These are phyloP conservation scores for Spondyliosoma cantharus DNA, from an alignment of 2,797 vertebrate species.

Conservation along the genomic window DNA sequence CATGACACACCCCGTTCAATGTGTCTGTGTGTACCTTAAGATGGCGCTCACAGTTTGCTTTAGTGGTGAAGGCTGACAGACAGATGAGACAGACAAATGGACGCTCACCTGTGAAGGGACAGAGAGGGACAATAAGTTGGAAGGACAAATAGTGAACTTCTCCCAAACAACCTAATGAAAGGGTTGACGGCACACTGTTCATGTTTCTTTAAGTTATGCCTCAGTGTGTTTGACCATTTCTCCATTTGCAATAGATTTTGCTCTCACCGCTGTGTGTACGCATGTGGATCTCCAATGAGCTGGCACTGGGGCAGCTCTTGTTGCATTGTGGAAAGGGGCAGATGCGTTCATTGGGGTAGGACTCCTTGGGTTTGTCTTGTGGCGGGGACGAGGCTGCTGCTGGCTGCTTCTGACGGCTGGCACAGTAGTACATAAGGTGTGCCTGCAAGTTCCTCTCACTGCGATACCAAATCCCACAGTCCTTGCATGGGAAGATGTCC, in stretches of 20 bases:
- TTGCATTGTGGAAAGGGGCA: slow-evolving; percentile 97
- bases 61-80: slow-evolving; percentile 97
- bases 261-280: slow-evolving; percentile 94
- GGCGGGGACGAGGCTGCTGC: slow-evolving; percentile 83
- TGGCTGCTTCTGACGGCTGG: slow-evolving; percentile 92
- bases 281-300: slow-evolving; percentile 99
- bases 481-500: slow-evolving; percentile 97
- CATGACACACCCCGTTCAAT: slow-evolving; percentile 93
- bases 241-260: background rate
- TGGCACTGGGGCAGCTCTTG: slow-evolving; percentile 98
- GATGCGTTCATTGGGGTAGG: slow-evolving; percentile 93
- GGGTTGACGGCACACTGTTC: background rate
- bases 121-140: slow-evolving; percentile 1
- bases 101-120: slow-evolving; percentile 89
- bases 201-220: background rate
- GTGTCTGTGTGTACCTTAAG: slow-evolving; percentile 98
- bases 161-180: background rate
- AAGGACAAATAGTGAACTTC: background rate
- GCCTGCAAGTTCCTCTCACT: slow-evolving; percentile 97
- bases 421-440: slow-evolving; percentile 97
- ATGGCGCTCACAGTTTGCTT: slow-evolving; percentile 98
- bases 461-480: slow-evolving; percentile 98
- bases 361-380: slow-evolving; percentile 93
- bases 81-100: slow-evolving; percentile 97
- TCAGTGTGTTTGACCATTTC: background rate